Percentiles rank a stretch among this genome's conserved stretches.
These are phyloP conservation scores for Lacerta viridis DNA, from an alignment of 2,797 vertebrate genomes.

Conservation along the genomic window DNA sequence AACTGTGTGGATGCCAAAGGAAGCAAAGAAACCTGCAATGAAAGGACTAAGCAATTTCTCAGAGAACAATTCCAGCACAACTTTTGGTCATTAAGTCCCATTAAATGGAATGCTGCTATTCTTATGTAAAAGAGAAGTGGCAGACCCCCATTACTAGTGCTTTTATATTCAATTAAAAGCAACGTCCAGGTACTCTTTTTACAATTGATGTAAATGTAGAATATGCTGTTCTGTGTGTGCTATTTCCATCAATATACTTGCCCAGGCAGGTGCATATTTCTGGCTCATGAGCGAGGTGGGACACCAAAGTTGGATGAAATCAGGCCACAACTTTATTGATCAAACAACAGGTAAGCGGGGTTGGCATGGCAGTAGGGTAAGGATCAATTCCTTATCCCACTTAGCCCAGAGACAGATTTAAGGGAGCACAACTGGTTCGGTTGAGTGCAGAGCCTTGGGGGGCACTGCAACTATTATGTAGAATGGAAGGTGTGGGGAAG, in stretches of 20 bases:
- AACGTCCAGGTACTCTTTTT: neutral
- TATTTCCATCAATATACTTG: neutral
- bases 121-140: constrained; percentile 11
- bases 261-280: too few species aligned
- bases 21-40: constrained; percentile 11
- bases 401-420: too few species aligned
- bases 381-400: too few species aligned
- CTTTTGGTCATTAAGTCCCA: constrained; percentile 10
- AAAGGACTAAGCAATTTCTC: neutral
- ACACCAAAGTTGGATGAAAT: too few species aligned
- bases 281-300: too few species aligned
- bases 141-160: neutral
- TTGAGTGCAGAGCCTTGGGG: too few species aligned
- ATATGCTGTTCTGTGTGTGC: neutral
- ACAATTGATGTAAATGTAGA: neutral
- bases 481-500: too few species aligned
- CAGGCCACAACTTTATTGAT: too few species aligned
- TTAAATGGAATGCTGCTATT: constrained; percentile 1
- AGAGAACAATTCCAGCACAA: constrained; percentile 12
- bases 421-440: too few species aligned
- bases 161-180: neutral
- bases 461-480: too few species aligned
- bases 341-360: too few species aligned
- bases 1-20: constrained; percentile 30
- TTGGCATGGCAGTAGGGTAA: too few species aligned